A percentile compares a stretch with the other conserved stretches of the same genome.
Evolutionary conservation across 2,888 invertebrate species (phyloP).

Genomic region (Agrilus mali): DNA sequence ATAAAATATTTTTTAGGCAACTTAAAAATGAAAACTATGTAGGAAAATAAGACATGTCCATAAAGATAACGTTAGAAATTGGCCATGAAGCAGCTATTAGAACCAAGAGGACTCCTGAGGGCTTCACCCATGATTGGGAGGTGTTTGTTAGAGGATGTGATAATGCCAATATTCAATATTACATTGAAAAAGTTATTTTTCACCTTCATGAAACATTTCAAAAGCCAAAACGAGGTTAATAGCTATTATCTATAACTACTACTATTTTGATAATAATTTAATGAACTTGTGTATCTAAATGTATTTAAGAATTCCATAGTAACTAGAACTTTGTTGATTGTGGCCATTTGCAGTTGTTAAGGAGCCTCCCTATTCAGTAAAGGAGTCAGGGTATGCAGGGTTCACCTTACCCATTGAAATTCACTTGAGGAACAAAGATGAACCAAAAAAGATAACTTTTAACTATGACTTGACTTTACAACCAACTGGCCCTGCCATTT

Average conservation of each 20-base stretch:
- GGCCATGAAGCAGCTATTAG: conserved; percentile 81
- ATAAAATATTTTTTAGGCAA: background rate
- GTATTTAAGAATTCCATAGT: conserved; percentile 24
- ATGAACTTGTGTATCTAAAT: conserved; percentile 1
- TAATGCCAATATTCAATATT: conserved; percentile 75
- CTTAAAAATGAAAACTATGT: background rate
- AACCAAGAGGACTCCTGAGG: conserved; percentile 71
- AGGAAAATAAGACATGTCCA: conserved; percentile 40
- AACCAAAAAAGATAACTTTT: conserved; percentile 74
- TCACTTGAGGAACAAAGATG: conserved; percentile 76
- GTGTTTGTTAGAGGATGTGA: conserved; percentile 85
- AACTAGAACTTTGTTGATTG: conserved; percentile 1
- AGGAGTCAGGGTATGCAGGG: conserved; percentile 94
- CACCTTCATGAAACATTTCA: conserved; percentile 84
- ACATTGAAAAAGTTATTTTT: conserved; percentile 88
- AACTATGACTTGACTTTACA: conserved; percentile 79
- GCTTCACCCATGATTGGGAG: conserved; percentile 96
- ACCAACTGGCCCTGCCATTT: conserved; percentile 57
- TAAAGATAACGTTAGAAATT: conserved; percentile 78
- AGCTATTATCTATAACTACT: conserved; percentile 2
- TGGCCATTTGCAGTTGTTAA: conserved; percentile 58
- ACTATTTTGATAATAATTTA: conserved; percentile 1
- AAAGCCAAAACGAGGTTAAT: conserved; percentile 77
- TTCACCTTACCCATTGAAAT: conserved; percentile 84
- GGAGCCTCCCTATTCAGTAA: conserved; percentile 80